Evolutionary conservation across 2,113 vertebrate species (phyloP), one percentile per base, ranked within the genome.

Genomic region (Erinaceus europaeus): DNA sequence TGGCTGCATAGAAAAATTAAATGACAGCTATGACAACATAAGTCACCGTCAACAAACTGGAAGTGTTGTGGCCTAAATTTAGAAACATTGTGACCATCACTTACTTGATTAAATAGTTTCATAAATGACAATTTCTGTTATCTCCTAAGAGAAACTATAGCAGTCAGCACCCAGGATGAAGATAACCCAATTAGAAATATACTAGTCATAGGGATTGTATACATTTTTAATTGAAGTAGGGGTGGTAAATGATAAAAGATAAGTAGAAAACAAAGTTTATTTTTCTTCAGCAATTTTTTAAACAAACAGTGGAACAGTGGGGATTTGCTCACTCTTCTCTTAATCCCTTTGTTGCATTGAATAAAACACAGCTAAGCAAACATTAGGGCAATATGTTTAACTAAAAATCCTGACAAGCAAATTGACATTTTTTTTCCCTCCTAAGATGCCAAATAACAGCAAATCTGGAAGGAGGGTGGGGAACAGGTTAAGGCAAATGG

Each of bases 401-500:
- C 69, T 84, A 86, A 64, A 36, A 76, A 34, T 86, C 88, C 55
- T 89, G 71, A 92, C 44, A 76, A 93, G 34, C 69, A 85, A 86
- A 76, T 36, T 25, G 15, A 59, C 14, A 64, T 3, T 85, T 67
- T 61, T 74, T 89, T n/a, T n/a, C n/a, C 88, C 84, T 36, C 91
- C 68, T 75, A 67, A 44, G 40, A 86, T 90, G 64, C 57, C 88
- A 83, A 88, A 74, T 92, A 92, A 89, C 83, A 90, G 76, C 84
- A 92, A 95, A 91, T 93, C 88, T 93, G 88, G 86, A 88, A 91
- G 52, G 55, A 92, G 48, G 46, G 6, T 90, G 42, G 72, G 68
- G 64, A 72, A 88, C 76, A 48, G 78, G 84, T 73, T 89, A 52
- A 94, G 88, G 68, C 46, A 94, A 94, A 88, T 88, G 48, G 36